Conservation (phyloP, 2,888 invertebrate genomes). For the Brenthis daphne region DNA sequence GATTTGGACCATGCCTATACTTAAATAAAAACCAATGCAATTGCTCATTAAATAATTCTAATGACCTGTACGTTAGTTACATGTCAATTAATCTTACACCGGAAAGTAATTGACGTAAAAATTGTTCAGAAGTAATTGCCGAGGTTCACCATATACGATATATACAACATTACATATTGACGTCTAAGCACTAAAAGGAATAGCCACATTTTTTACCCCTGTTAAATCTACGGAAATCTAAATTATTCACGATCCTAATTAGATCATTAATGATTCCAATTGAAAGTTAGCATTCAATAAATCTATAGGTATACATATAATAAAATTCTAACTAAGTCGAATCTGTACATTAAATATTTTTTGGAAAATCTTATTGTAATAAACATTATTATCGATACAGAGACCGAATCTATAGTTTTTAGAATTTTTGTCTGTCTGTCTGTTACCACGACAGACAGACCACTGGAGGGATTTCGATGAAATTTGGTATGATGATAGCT, state of each 20-base stretch:
- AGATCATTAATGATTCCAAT: constrained; percentile 7
- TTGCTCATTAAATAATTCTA: constrained; percentile 24
- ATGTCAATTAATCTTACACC: constrained; percentile 69
- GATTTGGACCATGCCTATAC: constrained; percentile 6
- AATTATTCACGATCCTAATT: constrained; percentile 17
- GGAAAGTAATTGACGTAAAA: constrained; percentile 74
- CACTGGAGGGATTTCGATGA: too few species aligned
- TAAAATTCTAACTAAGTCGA: too few species aligned
- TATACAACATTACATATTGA: constrained; percentile 28
- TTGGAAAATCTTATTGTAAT: too few species aligned
- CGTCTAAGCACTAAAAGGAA: constrained; percentile 46
- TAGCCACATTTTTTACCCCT: constrained; percentile 19
- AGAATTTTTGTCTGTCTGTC: too few species aligned
- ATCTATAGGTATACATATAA: not conserved
- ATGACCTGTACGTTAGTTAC: constrained; percentile 48
- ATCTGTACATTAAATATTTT: too few species aligned
- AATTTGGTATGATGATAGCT: too few species aligned
- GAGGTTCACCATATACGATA: constrained; percentile 56
- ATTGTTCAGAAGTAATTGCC: constrained; percentile 68
- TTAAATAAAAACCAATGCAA: not conserved
- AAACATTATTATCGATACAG: too few species aligned
- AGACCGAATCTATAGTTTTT: too few species aligned
- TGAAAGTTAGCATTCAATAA: constrained; percentile 13
- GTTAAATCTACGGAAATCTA: constrained; percentile 17
- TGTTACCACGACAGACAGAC: too few species aligned